Conservation (phyloP, 2,113 vertebrate species). For the Gymnorhina tibicen region DNA sequence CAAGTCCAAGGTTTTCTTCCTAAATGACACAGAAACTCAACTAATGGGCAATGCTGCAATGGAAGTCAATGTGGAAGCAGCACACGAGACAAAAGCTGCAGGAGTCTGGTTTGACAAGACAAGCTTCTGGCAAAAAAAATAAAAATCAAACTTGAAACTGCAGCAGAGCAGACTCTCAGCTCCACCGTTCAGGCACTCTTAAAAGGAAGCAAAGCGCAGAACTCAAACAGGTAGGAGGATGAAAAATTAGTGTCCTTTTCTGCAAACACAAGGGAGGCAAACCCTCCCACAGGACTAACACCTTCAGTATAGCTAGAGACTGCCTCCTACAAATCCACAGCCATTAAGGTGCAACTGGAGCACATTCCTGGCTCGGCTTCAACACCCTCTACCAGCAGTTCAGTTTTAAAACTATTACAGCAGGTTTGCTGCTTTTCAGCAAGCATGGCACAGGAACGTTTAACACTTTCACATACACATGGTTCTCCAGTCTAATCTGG, state of each 20-base stretch:
- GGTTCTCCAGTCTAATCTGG: neutral
- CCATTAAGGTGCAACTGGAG: neutral
- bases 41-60: neutral
- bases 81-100: fast-evolving
- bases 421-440: neutral
- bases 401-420: neutral
- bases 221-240: neutral
- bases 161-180: neutral
- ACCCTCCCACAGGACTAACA: slow-evolving; percentile 1
- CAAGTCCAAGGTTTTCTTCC: neutral
- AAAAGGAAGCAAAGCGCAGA: neutral
- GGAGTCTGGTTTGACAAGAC: neutral
- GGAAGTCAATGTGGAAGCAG: neutral
- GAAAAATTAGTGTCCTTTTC: neutral
- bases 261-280: neutral
- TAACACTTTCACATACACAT: neutral
- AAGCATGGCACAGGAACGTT: neutral
- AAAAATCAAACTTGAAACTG: neutral
- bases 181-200: neutral
- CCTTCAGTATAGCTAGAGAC: neutral
- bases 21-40: neutral
- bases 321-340: neutral
- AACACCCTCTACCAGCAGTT: neutral
- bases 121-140: neutral
- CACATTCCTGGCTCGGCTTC: neutral